These are phyloP conservation scores for Acrobasis suavella DNA, from an alignment of 2,888 invertebrate species.

Conservation along the genomic window DNA sequence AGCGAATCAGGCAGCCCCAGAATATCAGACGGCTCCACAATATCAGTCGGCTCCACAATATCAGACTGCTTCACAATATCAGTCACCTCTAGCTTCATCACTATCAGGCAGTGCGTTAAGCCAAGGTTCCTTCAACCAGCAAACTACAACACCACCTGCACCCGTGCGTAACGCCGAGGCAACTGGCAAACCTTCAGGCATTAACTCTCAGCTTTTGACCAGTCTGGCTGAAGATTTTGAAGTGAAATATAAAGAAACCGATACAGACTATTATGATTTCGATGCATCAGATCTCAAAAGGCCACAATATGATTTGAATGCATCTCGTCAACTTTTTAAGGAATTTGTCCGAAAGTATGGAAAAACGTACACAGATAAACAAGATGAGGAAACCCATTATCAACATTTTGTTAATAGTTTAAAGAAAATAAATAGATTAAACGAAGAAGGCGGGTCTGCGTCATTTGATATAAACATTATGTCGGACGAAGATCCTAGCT, in stretches of 20 bases:
- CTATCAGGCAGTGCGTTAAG: no score
- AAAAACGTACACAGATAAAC: conserved; percentile 51
- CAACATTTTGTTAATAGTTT: conserved; percentile 53
- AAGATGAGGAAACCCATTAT: conserved; percentile 48
- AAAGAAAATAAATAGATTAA: conserved; percentile 55
- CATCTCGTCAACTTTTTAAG: conserved; percentile 45
- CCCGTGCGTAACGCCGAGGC: neutral
- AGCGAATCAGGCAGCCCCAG: neutral
- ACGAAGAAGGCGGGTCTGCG: conserved; percentile 36
- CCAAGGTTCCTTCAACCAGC: neutral
- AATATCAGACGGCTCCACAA: no score
- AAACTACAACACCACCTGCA: neutral
- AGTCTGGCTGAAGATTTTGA: neutral
- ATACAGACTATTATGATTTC: neutral
- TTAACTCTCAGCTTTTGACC: neutral
- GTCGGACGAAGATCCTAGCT: conserved; percentile 6
- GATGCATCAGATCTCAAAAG: neutral
- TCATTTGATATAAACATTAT: conserved; percentile 49
- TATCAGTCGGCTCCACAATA: no score
- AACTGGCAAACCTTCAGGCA: neutral
- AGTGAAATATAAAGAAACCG: conserved; percentile 9
- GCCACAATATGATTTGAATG: conserved; percentile 22
- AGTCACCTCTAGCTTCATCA: no score
- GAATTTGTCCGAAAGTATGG: conserved; percentile 49
- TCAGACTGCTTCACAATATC: no score